These are phyloP conservation scores for Lindbergichthys nudifrons DNA, from an alignment of 2,797 vertebrate species.

Conservation along the genomic window DNA sequence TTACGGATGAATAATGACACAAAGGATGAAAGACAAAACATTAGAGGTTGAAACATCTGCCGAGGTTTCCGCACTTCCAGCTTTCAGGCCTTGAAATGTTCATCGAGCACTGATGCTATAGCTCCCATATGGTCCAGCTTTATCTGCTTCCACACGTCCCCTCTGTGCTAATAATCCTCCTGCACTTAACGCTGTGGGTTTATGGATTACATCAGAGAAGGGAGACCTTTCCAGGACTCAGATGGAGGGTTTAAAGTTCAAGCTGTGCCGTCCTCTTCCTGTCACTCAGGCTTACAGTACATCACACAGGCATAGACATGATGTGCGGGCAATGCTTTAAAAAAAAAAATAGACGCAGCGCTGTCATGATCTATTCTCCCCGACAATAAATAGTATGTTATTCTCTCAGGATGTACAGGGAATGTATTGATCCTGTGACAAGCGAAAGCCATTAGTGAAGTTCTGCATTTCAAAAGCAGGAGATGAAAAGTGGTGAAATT, in stretches of 20 bases:
- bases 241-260: constrained; percentile 57
- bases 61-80: background rate
- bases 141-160: constrained; percentile 31
- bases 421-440: constrained; percentile 70
- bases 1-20: background rate
- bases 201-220: constrained; percentile 50
- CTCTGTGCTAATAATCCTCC: constrained; percentile 58
- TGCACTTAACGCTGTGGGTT: constrained; percentile 48
- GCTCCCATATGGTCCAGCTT: constrained; percentile 39
- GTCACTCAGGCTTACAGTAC: constrained; percentile 45
- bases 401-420: constrained; percentile 54
- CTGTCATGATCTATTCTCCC: constrained; percentile 31
- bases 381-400: constrained; percentile 58
- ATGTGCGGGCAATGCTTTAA: constrained; percentile 4
- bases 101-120: constrained; percentile 3
- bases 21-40: background rate
- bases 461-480: constrained; percentile 72
- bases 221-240: constrained; percentile 38
- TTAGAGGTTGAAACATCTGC: constrained; percentile 15
- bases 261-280: constrained; percentile 14
- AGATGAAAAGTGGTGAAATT: constrained; percentile 70
- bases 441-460: constrained; percentile 64
- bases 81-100: constrained; percentile 25
- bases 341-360: constrained; percentile 21
- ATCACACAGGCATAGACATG: constrained; percentile 32